Evolutionary conservation across 2,113 vertebrate species (phyloP), one percentile per base, ranked within the genome.

Genomic region (Geococcyx californianus): DNA sequence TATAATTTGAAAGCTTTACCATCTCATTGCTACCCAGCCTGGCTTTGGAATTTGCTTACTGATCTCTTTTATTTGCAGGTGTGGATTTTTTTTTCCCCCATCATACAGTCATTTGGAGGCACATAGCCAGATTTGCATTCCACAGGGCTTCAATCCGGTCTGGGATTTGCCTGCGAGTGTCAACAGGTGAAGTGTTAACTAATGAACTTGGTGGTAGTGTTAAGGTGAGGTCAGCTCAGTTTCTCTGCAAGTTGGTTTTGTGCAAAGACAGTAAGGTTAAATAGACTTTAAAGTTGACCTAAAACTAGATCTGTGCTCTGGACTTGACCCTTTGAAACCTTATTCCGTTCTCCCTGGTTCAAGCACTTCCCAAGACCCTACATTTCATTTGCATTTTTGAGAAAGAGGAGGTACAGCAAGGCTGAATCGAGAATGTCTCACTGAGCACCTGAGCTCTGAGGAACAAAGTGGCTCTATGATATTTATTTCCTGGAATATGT

Each of bases 121-220:
- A 91, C 87, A 66, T 40, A 84, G 97, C 97, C 95, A 96, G 93
- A 64, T 94, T 94, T 94, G 77, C 96, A 94, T 97, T 95, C 96
- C 94, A 96, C 86, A 66, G 81, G 97, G 93, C 95, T 95, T 68
- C 93, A 72, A 91, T 94, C 92, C 26, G 64, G 74, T 80, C 95
- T 96, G 96, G 95, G 96, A 94, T 97, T 96, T 97, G 95, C 96
- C 93, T 93, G 94, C 81, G 23, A 92, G 94, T 96, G 95, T 95
- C 93, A 96, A 95, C 94, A 96, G 97, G 95, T 95, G 97, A 95
- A 95, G 95, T 86, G 94, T 84, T 96, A 56, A 91, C 90, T 94
- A 72, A 91, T 94, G 96, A 96, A 94, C 88, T 69, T 66, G 69
- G 86, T 86, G 93, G 42, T 89, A 64, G 95, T 96, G 96, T 84